A percentile compares a stretch with the other conserved stretches of the same genome.
Evolutionary conservation across 2,113 vertebrate species (phyloP).

Genomic region (Urocolius indicus): DNA sequence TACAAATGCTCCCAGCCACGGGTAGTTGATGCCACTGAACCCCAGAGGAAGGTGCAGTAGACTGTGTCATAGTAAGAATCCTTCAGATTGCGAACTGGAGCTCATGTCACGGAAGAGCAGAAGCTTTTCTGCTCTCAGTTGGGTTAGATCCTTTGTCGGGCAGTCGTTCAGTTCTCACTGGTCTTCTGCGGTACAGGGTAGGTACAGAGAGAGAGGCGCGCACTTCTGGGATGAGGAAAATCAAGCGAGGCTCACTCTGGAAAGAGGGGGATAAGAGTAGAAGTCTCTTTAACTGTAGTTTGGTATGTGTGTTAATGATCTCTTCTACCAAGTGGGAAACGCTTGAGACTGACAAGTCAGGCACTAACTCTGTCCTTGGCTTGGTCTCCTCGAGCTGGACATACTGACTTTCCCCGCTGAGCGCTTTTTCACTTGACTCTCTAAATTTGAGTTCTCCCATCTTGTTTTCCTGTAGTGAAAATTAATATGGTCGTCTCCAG

Average conservation of each 20-base stretch:
- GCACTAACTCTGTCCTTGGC: not conserved
- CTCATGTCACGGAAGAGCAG: not conserved
- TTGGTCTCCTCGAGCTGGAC: slow-evolving; percentile 3
- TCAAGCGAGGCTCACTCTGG: not conserved
- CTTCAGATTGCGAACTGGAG: not conserved
- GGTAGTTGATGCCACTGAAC: slow-evolving; percentile 19
- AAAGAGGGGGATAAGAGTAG: not conserved
- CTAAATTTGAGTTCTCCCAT: not conserved
- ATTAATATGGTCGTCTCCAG: slow-evolving; percentile 22
- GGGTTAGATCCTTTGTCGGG: not conserved
- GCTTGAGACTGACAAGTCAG: not conserved
- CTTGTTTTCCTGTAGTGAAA: slow-evolving; percentile 28
- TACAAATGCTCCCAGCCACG: not conserved
- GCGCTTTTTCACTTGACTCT: not conserved
- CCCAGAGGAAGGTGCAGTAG: slow-evolving; percentile 5
- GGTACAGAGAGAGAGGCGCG: not conserved
- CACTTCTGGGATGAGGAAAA: not conserved
- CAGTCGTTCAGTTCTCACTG: not conserved
- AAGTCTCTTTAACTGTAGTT: not conserved
- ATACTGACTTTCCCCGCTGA: not conserved
- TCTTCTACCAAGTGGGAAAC: not conserved
- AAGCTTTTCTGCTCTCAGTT: not conserved
- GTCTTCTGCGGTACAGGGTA: not conserved
- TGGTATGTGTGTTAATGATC: not conserved
- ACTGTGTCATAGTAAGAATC: not conserved